Base-by-base conservation (phyloP, 2,113 vertebrate species). In the Tylochromis polylepis region DNA sequence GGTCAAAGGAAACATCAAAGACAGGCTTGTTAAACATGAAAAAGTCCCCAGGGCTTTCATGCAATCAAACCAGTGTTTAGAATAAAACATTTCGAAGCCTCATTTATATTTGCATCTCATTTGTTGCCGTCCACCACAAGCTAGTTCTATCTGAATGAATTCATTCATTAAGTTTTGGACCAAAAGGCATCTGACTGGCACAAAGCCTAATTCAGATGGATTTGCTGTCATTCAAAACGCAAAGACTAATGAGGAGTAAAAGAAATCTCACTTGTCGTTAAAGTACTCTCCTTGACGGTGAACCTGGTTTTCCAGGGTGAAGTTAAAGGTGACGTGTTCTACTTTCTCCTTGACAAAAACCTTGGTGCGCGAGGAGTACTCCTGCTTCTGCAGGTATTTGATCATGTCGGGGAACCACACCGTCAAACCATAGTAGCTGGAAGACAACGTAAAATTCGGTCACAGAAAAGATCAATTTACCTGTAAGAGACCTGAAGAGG, bases 351-450 rank as follows among this genome's bases (percentile, higher is more conserved):
- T 97, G 7, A 95, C 93, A 59, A 99, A 99, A 84, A 98, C 93
- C 89, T 97, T 99, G 8, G 98, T 99, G 88, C 98, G 97, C 0
- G 97, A 96, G 1, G 97, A 92, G 0, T 99, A 99, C 81, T 99
- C 98, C 36, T 98, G 97, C 93, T 96, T 94, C 95, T 99, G 98
- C 82, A 99, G 95, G 88, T 99, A 98, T 92, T 99, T 99, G 87
- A 99, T 99, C 98, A 99, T 99, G 95, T 99, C 98, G 0, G 98
- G 98, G 94, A 99, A 99, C 98, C 98, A 99, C 36, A 99, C 98
- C 0, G 98, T 99, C 94, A 99, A 92, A 34, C 98, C 98, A 0
- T 99, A 99, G 96, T 99, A 99, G 92, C 98, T 99, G 90, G 0
- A 4, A 18, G 62, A 62, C 16, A 6, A 29, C 29, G 56, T 22